Conservation (phyloP, 2,888 invertebrate species). For the Lasioglossum leucozonium region DNA sequence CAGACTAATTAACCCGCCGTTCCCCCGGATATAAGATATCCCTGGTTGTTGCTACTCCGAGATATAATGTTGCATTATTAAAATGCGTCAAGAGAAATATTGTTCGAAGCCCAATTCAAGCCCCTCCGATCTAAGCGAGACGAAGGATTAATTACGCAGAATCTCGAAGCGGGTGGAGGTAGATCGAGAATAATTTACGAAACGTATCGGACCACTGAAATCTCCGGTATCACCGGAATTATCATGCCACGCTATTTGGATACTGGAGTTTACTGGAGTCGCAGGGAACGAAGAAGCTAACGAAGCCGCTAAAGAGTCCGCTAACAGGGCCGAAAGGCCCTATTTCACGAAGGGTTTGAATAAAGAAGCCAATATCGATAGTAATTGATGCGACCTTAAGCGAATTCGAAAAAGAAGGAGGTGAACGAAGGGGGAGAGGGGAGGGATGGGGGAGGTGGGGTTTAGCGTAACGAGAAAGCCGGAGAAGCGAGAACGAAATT, state of each 20-base stretch:
- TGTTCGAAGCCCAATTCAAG: neutral
- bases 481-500: neutral
- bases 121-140: no score
- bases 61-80: neutral
- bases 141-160: neutral
- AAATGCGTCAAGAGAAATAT: neutral
- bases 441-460: neutral
- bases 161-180: neutral
- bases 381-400: constrained; percentile 1
- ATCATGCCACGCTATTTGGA: neutral
- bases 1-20: constrained; percentile 54
- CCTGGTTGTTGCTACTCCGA: neutral
- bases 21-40: neutral
- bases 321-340: neutral
- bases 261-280: neutral
- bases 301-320: neutral
- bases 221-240: neutral
- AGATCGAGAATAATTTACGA: neutral
- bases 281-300: neutral
- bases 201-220: neutral
- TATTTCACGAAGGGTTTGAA: neutral
- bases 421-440: no score
- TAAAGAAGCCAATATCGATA: neutral
- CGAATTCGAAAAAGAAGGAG: neutral
- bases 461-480: neutral